Base-by-base conservation (phyloP, 2,797 vertebrate species). In the Chelidonichthys spinosus region DNA sequence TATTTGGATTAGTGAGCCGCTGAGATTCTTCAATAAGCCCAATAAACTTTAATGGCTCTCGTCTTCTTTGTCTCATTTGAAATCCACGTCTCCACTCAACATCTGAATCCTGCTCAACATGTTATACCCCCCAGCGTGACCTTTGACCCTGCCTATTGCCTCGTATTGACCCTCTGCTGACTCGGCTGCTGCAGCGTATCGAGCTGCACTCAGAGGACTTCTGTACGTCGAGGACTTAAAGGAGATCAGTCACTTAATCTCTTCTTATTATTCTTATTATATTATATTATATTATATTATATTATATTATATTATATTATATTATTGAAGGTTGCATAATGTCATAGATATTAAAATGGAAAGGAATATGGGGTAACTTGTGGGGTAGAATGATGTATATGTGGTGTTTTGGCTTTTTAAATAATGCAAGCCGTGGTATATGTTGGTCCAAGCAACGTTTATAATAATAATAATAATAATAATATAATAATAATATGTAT, bases 1-100 rank as follows among this genome's bases (percentile, higher is more conserved):
- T 87, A 82, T 88, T 91, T 82, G 66, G 75, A 77, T 85, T 63
- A 59, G 85, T 53, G 39, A 80, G 82, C 72, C 87, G 60, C 87
- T 83, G 87, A 82, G 83, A 46, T 71, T 81, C 68, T 54, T 67
- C 25, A 83, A 78, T 56, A 72, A 87, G 74, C 62, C 72, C 82
- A 87, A 85, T 87, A 81, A 84, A 76, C 49, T 56, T 25, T 88
- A 84, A 86, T 84, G 68, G 18, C 47, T 85, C 72, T 54, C 36
- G 37, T 66, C 72, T 60, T 42, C 18, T 61, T 37, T 11, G 25
- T 49, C 14, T 56, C 39, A 56, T 54, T 61, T 72, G n/a, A 65
- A 67, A 69, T 68, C 39, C 17, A 42, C 10, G 33, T 49, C 13
- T 53, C 14, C 42, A 25, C 25, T 25, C 18, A 47, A n/a, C 3